Conservation (phyloP, 2,797 vertebrate genomes). For the Micromesistius poutassou region DNA sequence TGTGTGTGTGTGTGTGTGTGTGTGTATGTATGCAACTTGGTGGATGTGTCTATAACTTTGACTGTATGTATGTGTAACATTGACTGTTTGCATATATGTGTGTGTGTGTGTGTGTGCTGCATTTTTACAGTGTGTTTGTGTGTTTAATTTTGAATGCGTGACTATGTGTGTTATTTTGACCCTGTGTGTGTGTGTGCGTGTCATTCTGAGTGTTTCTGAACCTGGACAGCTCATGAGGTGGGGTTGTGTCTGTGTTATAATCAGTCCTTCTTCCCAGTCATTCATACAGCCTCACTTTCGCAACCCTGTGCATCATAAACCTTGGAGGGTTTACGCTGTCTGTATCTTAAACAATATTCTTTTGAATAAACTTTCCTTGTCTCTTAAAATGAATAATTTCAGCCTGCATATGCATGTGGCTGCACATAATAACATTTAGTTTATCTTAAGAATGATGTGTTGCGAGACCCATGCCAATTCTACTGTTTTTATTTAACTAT, state of each 20-base stretch:
- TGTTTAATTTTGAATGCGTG: conserved; percentile 16
- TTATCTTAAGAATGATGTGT: no score
- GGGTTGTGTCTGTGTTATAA: conserved; percentile 2
- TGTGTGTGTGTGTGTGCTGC: background rate
- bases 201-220: background rate
- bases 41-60: background rate
- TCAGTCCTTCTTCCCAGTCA: background rate
- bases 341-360: background rate
- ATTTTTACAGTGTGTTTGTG: no score
- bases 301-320: background rate
- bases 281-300: background rate
- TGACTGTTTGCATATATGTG: background rate
- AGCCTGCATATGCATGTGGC: background rate
- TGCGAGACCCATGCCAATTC: no score
- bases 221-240: background rate
- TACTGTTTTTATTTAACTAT: background rate
- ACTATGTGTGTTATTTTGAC: conserved; percentile 12
- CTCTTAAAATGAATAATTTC: background rate
- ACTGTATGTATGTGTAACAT: background rate
- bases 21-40: background rate
- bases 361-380: background rate
- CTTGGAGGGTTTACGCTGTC: background rate
- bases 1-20: conserved; percentile 10
- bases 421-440: background rate
- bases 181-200: background rate